A percentile compares a stretch with the other conserved stretches of the same genome.
Conservation (phyloP, 1,140 invertebrate genomes). For the Eupristina koningsbergeri region DNA sequence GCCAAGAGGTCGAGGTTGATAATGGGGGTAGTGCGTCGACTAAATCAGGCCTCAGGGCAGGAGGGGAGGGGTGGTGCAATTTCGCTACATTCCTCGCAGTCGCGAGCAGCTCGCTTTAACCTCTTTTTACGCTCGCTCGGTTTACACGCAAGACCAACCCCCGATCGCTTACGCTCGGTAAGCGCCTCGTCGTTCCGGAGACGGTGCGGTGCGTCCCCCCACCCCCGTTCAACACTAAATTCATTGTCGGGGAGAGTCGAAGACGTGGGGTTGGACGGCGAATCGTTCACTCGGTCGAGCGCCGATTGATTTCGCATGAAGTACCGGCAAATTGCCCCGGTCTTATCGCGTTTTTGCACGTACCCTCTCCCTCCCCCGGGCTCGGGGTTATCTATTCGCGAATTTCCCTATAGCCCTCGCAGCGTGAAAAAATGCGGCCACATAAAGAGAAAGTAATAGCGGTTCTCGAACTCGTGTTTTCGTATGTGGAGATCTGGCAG, state of each 20-base stretch:
- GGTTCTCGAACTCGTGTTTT: not conserved
- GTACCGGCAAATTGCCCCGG: not conserved
- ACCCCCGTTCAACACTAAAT: too few relatives aligned
- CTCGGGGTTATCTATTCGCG: not conserved
- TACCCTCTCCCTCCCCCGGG: too few relatives aligned
- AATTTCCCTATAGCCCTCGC: too few relatives aligned
- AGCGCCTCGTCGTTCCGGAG: not conserved
- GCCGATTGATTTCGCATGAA: not conserved
- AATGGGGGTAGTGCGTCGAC: not conserved
- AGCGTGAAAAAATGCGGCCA: too few relatives aligned
- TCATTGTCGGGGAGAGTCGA: too few relatives aligned
- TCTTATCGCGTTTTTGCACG: slow-evolving; percentile 19
- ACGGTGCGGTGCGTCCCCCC: too few relatives aligned
- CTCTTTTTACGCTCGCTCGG: not conserved
- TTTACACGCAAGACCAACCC: not conserved
- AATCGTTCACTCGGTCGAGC: not conserved
- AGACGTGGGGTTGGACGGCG: not conserved
- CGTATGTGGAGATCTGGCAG: not conserved
- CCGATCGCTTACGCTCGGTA: not conserved
- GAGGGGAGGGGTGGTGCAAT: too few relatives aligned
- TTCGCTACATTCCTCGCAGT: not conserved
- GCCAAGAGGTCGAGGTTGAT: not conserved
- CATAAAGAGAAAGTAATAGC: slow-evolving; percentile 5
- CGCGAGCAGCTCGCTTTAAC: not conserved
- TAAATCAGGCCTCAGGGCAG: slow-evolving; percentile 17